Percentiles rank a stretch among this genome's conserved stretches.
These are phyloP conservation scores for Poecile montanus DNA, from an alignment of 2,797 vertebrate species.

Conservation along the genomic window DNA sequence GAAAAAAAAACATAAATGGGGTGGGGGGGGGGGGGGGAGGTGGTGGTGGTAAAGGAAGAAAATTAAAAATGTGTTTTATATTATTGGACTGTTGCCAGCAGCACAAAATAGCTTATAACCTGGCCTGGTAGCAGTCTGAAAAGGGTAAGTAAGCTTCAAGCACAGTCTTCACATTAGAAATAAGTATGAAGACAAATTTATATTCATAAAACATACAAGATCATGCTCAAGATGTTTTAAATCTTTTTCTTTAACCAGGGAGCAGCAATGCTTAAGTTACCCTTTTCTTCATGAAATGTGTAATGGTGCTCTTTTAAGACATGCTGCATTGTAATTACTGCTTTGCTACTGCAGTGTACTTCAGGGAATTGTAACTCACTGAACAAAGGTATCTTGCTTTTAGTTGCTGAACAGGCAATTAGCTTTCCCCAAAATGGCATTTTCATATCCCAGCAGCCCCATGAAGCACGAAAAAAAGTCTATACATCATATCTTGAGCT, in stretches of 20 bases:
- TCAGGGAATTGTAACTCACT: conserved; percentile 56
- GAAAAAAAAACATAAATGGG: too few species aligned
- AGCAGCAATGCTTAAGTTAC: conserved; percentile 18
- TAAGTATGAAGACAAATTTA: not conserved
- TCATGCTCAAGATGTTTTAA: not conserved
- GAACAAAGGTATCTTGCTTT: conserved; percentile 57
- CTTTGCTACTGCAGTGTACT: conserved; percentile 35
- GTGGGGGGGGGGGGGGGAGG: rapidly evolving
- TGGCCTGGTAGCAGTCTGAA: not conserved
- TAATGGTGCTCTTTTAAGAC: conserved; percentile 59
- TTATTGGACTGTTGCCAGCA: not conserved
- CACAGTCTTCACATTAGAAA: not conserved
- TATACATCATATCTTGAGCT: conserved; percentile 11
- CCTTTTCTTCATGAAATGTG: conserved; percentile 12
- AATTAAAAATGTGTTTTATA: conserved; percentile 13
- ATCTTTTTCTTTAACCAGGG: conserved; percentile 18
- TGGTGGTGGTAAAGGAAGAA: not conserved
- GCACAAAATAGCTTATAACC: not conserved
- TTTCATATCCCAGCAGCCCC: conserved; percentile 21
- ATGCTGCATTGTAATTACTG: conserved; percentile 56
- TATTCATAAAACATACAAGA: conserved; percentile 35
- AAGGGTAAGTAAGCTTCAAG: not conserved
- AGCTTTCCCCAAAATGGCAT: conserved; percentile 46
- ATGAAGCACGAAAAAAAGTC: conserved; percentile 24
- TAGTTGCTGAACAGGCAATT: conserved; percentile 59